Conservation (phyloP, 2,797 vertebrate species). For the Rhinatrema bivittatum region DNA sequence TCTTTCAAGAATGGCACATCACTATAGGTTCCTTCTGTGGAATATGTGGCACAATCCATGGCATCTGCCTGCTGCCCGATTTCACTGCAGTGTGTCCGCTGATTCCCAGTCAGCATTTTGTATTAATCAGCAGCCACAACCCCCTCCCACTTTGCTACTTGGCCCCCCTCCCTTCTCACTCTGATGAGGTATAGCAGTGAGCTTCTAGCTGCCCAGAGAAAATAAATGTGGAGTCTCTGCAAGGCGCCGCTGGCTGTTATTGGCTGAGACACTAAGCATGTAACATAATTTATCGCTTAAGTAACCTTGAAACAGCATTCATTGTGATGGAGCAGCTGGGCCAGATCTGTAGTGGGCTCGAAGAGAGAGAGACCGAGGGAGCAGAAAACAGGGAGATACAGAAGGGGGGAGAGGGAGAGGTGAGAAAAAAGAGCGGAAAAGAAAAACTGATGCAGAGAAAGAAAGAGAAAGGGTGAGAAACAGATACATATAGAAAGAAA, state of each 20-base stretch:
- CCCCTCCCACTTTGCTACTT: background rate
- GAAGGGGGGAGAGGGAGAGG: no score
- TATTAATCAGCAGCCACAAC: accelerated
- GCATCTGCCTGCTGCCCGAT: background rate
- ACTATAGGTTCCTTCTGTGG: background rate
- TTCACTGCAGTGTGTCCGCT: background rate
- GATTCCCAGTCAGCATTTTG: background rate
- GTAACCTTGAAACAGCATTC: constrained; percentile 30
- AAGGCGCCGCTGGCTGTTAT: constrained; percentile 22
- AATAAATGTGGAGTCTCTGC: constrained; percentile 25
- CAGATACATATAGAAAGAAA: no score
- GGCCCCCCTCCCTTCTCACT: accelerated
- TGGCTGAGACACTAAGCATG: constrained; percentile 22
- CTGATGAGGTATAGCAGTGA: background rate
- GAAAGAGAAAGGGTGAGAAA: no score
- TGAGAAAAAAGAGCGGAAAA: no score
- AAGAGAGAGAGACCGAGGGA: background rate
- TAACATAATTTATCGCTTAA: constrained; percentile 37
- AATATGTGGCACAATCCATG: background rate
- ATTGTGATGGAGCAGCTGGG: background rate
- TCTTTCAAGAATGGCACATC: background rate
- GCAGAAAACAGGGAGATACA: no score
- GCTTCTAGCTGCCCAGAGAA: constrained; percentile 4
- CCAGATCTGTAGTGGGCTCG: background rate
- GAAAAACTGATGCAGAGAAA: no score